phyloP scores from a whole-genome alignment of 1,140 invertebrate species.

The Brachionus sp. region DNA sequence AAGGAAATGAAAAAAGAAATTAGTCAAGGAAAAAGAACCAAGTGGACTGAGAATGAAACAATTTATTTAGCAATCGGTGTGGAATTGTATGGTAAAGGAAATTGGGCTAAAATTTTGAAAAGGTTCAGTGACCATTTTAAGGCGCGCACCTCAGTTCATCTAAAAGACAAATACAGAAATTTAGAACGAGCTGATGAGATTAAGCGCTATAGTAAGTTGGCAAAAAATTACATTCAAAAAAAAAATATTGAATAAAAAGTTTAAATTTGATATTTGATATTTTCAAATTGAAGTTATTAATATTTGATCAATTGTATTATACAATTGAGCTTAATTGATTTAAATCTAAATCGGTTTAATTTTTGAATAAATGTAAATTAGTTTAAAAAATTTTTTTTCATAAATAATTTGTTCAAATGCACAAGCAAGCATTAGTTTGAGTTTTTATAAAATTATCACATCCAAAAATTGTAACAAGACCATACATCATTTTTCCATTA shows the following conservation, averaged over 20 bases:
- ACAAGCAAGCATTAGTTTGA: background rate
- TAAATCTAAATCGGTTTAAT: background rate
- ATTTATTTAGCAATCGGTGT: conserved; percentile 38
- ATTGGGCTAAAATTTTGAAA: conserved; percentile 38
- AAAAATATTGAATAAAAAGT: background rate
- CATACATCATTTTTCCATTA: background rate
- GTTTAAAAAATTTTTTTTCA: background rate
- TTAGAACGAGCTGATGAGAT: background rate
- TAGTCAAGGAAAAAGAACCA: background rate
- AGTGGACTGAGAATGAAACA: conserved; percentile 11
- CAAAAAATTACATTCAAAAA: background rate
- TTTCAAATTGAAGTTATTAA: background rate
- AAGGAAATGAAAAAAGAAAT: background rate
- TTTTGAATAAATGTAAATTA: background rate
- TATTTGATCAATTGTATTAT: too few relatives aligned
- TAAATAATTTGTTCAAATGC: background rate
- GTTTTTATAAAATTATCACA: background rate
- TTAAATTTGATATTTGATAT: background rate
- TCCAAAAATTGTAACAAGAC: background rate
- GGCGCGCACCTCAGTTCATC: background rate
- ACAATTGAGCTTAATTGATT: too few relatives aligned
- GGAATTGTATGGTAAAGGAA: conserved; percentile 38
- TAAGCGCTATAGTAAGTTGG: background rate
- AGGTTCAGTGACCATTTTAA: background rate
- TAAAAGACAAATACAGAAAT: conserved; percentile 44